Evolutionary conservation across 2,888 invertebrate genomes (phyloP).

Genomic region (Rotaria macrura): DNA sequence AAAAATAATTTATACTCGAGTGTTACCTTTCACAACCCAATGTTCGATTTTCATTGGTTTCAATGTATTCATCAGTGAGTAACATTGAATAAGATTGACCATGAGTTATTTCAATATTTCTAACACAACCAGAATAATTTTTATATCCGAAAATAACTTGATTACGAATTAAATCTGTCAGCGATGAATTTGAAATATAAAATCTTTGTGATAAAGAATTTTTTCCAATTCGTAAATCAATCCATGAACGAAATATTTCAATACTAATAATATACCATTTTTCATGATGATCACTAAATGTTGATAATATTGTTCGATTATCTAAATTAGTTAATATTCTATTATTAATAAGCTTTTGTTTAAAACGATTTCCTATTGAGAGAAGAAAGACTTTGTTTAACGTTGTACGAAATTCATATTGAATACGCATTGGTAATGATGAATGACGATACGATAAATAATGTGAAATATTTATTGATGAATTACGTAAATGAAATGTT

Average conservation of each 20-base stretch:
- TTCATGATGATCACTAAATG: background rate
- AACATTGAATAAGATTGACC: background rate
- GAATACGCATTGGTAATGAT: background rate
- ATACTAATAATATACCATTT: background rate
- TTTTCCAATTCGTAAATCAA: background rate
- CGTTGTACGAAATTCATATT: background rate
- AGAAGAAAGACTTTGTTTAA: background rate
- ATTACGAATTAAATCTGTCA: background rate
- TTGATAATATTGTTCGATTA: background rate
- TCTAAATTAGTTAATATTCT: background rate
- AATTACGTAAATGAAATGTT: background rate
- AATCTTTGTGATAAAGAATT: background rate
- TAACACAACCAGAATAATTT: background rate
- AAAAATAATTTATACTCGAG: background rate
- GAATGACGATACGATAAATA: background rate
- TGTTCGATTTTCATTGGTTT: slow-evolving; percentile 7
- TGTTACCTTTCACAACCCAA: background rate
- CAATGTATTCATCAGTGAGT: background rate
- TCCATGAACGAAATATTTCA: background rate
- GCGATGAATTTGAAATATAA: background rate
- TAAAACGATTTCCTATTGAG: background rate
- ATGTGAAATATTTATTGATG: background rate
- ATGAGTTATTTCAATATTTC: background rate
- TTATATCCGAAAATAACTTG: background rate
- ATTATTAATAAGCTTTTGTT: background rate